Base-by-base conservation (phyloP, 2,797 vertebrate species). In the Rhinophrynus dorsalis region DNA sequence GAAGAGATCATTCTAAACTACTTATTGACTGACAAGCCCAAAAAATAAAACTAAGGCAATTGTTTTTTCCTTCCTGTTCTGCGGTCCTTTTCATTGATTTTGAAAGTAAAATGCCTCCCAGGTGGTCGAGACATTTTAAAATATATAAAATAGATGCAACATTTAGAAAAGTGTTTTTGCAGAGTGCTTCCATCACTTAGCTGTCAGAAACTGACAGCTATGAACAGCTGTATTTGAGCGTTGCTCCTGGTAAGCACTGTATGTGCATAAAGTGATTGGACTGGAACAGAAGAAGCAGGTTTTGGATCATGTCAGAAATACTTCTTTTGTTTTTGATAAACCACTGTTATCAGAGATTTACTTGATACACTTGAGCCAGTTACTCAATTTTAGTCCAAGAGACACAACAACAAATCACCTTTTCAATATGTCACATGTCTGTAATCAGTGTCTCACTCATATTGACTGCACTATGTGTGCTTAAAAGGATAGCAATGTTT, bases 21-120 rank as follows among this genome's bases (percentile, higher is more conserved):
- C 44, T 57, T 75, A 73, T 59, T 80, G 85, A 82, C 33, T 52
- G 70, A 50, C 76, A 83, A 59, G 74, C 75, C n/a, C n/a, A n/a
- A n/a, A 74, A 82, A 82, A 75, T 71, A 70, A 69, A 75, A 74
- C 77, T 51, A 13, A 54, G 68, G 67, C 61, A 67, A 78, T 69
- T 74, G 47, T 55, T 55, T 45, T 47, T 63, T 11, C 10, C 35
- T 48, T 78, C 77, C 61, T 73, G 71, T 71, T 84, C 80, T 61
- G 78, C 62, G 76, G 69, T 57, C 74, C 76, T 52, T 77, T 82
- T 75, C 76, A 76, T 69, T 71, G 54, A 76, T 80, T 67, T 24
- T 51, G 58, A 38, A 73, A 6, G 77, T 30, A 78, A 78, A 84
- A 75, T 0, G 0, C 12, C 29, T 68, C 54, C 48, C 58, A 75